Percentiles rank a stretch among this genome's conserved stretches.
Conservation (phyloP, 2,888 invertebrate species). For the Diabrotica balteata region DNA sequence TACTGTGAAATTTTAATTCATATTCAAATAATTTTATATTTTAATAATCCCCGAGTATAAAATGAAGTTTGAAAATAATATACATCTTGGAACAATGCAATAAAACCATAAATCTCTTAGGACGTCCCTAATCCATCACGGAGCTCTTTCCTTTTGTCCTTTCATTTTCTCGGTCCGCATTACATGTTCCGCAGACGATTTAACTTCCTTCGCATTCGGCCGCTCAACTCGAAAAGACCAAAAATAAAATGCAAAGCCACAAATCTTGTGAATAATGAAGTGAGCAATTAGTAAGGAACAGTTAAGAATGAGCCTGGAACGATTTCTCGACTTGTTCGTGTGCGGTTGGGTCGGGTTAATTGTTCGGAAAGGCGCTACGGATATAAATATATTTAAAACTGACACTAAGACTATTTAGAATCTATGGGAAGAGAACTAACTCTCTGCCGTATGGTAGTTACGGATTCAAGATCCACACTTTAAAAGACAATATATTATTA, state of each 20-base stretch:
- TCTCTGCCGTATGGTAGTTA: too few species aligned
- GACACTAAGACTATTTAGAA: too few species aligned
- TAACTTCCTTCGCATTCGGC: slow-evolving; percentile 6
- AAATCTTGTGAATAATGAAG: slow-evolving; percentile 39
- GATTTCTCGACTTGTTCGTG: slow-evolving; percentile 31
- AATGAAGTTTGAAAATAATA: background rate
- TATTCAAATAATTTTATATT: too few species aligned
- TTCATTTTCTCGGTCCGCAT: slow-evolving; percentile 20
- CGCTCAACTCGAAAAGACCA: slow-evolving; percentile 1
- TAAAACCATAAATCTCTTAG: slow-evolving; percentile 10
- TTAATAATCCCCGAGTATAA: background rate
- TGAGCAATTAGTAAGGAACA: slow-evolving; percentile 38
- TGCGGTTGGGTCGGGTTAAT: slow-evolving; percentile 37
- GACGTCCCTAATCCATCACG: slow-evolving; percentile 13
- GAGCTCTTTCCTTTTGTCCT: slow-evolving; percentile 7
- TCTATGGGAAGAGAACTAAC: too few species aligned
- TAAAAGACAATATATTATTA: too few species aligned
- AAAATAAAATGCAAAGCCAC: slow-evolving; percentile 32
- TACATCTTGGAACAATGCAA: slow-evolving; percentile 9
- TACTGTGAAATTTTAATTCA: too few species aligned
- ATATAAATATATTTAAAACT: slow-evolving; percentile 40
- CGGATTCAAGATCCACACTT: too few species aligned
- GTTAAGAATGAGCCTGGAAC: slow-evolving; percentile 32
- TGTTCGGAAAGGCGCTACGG: slow-evolving; percentile 42
- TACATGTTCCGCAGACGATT: slow-evolving; percentile 28